Conservation (phyloP, 1,140 invertebrate genomes). For the Asbolus verrucosus region DNA sequence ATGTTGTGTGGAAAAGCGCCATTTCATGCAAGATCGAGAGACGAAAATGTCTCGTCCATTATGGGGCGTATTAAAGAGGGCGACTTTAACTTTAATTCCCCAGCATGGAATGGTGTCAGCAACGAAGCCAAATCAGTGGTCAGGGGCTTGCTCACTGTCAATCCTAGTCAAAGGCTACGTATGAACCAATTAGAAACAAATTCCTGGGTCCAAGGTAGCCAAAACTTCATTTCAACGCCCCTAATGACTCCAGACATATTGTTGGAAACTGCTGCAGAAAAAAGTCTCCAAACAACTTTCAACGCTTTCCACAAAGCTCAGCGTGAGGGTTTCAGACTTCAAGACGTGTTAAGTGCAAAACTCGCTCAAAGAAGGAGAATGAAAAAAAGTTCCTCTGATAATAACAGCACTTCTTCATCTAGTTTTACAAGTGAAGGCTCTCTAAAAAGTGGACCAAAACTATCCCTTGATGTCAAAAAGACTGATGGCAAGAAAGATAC, state of each 20-base stretch:
- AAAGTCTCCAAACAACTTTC: slow-evolving; percentile 71
- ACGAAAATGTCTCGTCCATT: slow-evolving; percentile 79
- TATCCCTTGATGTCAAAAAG: slow-evolving; percentile 58
- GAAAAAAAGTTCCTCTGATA: slow-evolving; percentile 70
- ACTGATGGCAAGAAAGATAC: slow-evolving; percentile 50
- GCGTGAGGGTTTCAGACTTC: slow-evolving; percentile 75
- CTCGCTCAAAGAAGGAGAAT: slow-evolving; percentile 77
- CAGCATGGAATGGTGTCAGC: slow-evolving; percentile 81
- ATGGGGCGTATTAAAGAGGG: slow-evolving; percentile 85
- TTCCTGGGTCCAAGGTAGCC: slow-evolving; percentile 73
- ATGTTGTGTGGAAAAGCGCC: slow-evolving; percentile 89
- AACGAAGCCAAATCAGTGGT: slow-evolving; percentile 81
- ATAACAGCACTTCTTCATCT: slow-evolving; percentile 61
- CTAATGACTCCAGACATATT: slow-evolving; percentile 73
- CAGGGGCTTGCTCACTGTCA: slow-evolving; percentile 81
- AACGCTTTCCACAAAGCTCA: slow-evolving; percentile 79
- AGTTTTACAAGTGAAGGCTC: slow-evolving; percentile 63
- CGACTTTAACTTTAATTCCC: slow-evolving; percentile 79
- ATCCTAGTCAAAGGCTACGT: slow-evolving; percentile 79
- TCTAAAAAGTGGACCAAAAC: slow-evolving; percentile 55
- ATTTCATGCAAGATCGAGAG: slow-evolving; percentile 77
- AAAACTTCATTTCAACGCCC: slow-evolving; percentile 65
- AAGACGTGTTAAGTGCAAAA: slow-evolving; percentile 76
- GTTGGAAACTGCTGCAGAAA: slow-evolving; percentile 62
- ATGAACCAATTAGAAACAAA: slow-evolving; percentile 75